phyloP scores from a whole-genome alignment of 2,888 invertebrate species.

The Sepioteuthis lessoniana region DNA sequence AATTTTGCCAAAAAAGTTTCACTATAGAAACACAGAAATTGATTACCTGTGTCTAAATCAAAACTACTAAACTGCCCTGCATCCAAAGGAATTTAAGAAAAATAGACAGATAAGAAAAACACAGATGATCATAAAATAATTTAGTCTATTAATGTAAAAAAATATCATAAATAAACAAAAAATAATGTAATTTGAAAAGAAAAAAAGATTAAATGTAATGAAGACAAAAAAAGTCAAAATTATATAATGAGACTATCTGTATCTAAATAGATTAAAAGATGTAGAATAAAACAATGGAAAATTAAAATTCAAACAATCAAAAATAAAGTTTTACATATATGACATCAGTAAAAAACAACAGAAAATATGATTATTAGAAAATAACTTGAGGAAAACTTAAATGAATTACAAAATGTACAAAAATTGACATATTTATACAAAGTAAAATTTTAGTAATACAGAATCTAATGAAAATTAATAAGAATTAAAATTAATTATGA shows the following conservation, averaged over 20 bases:
- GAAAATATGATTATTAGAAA: no score
- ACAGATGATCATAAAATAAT: not conserved
- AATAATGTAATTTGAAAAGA: not conserved
- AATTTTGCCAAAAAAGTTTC: not conserved
- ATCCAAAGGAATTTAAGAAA: not conserved
- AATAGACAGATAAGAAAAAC: not conserved
- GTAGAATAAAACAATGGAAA: not conserved
- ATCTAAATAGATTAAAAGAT: not conserved
- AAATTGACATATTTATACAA: not conserved
- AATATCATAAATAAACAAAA: not conserved
- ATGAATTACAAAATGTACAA: not conserved
- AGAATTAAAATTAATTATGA: no score
- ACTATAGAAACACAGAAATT: not conserved
- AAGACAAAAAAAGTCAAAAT: not conserved
- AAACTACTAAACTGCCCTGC: not conserved
- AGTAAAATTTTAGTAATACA: not conserved
- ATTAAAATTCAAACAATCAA: not conserved
- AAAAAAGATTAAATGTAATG: not conserved
- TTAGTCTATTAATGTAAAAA: not conserved
- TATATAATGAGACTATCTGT: not conserved
- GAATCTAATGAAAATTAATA: not conserved
- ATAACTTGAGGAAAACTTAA: not conserved
- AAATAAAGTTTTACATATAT: not conserved
- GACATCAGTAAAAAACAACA: not conserved
- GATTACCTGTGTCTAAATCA: not conserved